phyloP scores from a whole-genome alignment of 2,113 vertebrate species.

The Antennarius striatus region DNA sequence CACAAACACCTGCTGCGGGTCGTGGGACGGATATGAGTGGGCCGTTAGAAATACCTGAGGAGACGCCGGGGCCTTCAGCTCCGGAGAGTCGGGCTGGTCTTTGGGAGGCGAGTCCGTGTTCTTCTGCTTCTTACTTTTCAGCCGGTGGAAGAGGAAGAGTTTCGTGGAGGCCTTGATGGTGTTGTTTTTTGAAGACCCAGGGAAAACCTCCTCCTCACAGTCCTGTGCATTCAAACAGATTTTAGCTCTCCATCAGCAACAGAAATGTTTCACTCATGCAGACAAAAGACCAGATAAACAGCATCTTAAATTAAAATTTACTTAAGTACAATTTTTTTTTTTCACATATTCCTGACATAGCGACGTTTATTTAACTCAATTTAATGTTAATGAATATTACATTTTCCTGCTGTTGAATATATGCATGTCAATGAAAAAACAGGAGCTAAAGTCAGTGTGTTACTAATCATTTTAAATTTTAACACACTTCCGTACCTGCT shows the following conservation, averaged over 20 bases:
- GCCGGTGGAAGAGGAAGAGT: slow-evolving; percentile 89
- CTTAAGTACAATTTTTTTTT: too few relatives aligned
- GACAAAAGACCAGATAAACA: not conserved
- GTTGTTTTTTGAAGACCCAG: slow-evolving; percentile 86
- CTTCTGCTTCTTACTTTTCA: slow-evolving; percentile 88
- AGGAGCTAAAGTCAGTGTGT: not conserved
- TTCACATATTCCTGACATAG: too few relatives aligned
- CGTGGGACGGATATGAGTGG: not conserved
- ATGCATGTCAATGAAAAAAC: too few relatives aligned
- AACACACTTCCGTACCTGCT: slow-evolving; percentile 21
- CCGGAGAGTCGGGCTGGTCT: slow-evolving; percentile 79
- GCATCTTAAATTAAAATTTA: too few relatives aligned
- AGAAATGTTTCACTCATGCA: not conserved
- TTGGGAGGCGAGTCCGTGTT: slow-evolving; percentile 73
- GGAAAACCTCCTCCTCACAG: slow-evolving; percentile 86
- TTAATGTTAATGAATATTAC: too few relatives aligned
- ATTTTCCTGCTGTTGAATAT: too few relatives aligned
- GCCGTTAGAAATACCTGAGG: slow-evolving; percentile 40
- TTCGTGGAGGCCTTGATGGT: slow-evolving; percentile 89
- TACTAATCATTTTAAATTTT: not conserved
- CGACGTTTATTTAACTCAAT: too few relatives aligned
- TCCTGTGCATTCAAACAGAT: slow-evolving; percentile 62
- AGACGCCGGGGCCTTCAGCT: slow-evolving; percentile 54
- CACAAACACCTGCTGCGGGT: not conserved
- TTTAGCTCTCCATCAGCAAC: not conserved